Conservation (phyloP, 2,888 invertebrate genomes). For the Drosophila anomalata region DNA sequence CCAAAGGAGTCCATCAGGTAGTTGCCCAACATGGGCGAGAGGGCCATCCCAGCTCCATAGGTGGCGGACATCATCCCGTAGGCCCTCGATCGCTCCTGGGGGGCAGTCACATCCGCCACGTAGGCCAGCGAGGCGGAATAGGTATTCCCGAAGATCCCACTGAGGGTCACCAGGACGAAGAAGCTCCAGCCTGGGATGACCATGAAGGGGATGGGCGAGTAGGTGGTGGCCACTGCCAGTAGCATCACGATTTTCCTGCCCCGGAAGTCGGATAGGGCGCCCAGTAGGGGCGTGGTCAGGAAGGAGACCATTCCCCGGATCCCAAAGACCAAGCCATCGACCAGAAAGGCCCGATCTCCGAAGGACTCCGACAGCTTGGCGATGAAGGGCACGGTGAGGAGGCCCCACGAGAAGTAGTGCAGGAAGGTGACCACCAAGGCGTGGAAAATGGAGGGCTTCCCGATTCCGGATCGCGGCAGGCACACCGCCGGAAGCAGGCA, state of each 20-base stretch:
- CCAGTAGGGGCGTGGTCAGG: constrained; percentile 12
- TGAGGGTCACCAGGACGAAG: constrained; percentile 3
- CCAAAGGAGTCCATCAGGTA: constrained; percentile 7
- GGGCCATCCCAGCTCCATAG: neutral
- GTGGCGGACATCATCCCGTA: constrained; percentile 10
- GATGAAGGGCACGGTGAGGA: constrained; percentile 22
- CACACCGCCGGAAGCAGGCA: neutral
- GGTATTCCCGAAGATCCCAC: constrained; percentile 6
- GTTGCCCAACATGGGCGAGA: constrained; percentile 14
- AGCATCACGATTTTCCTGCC: constrained; percentile 20
- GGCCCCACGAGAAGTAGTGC: constrained; percentile 28
- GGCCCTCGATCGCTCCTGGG: constrained; percentile 4
- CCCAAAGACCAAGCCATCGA: constrained; percentile 16
- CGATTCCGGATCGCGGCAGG: constrained; percentile 2
- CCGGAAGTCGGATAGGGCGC: constrained; percentile 15
- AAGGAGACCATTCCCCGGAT: constrained; percentile 4
- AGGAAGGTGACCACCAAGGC: constrained; percentile 18
- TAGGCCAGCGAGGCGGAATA: constrained; percentile 17
- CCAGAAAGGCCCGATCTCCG: constrained; percentile 6
- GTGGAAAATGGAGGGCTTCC: constrained; percentile 13
- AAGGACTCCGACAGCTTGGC: constrained; percentile 3
- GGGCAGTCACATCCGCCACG: constrained; percentile 6
- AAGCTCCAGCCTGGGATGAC: constrained; percentile 6
- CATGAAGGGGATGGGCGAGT: constrained; percentile 19
- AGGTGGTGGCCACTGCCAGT: constrained; percentile 4